phyloP scores from a whole-genome alignment of 2,888 invertebrate genomes.

The Epinotia bilunana region DNA sequence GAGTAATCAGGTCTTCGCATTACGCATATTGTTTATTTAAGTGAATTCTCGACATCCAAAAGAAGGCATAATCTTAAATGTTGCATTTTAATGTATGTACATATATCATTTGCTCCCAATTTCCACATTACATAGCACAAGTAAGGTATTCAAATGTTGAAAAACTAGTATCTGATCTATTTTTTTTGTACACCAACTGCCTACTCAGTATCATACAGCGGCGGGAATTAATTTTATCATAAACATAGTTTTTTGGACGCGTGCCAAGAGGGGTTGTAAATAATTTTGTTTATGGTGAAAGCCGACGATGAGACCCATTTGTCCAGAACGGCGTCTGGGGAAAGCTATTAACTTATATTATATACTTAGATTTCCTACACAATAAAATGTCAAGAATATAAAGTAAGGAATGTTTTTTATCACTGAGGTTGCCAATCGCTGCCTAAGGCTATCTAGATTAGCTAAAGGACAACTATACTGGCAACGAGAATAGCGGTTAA shows the following conservation, averaged over 20 bases:
- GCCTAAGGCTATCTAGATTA: no score
- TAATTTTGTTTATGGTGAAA: constrained; percentile 10
- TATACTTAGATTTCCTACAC: not conserved
- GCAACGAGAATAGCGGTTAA: not conserved
- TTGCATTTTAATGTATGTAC: no score
- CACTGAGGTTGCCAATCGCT: not conserved
- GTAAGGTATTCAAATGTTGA: no score
- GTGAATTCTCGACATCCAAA: not conserved
- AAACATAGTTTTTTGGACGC: not conserved
- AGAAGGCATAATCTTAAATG: not conserved
- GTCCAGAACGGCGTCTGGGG: constrained; percentile 11
- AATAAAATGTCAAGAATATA: constrained; percentile 5
- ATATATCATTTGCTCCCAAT: no score
- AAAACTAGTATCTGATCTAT: not conserved
- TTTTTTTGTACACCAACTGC: not conserved
- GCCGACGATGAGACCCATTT: constrained; percentile 8
- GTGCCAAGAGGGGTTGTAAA: constrained; percentile 5
- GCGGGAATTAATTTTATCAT: not conserved
- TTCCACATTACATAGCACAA: no score
- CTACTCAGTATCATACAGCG: not conserved
- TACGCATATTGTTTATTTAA: not conserved
- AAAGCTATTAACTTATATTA: constrained; percentile 1
- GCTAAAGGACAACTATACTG: not conserved
- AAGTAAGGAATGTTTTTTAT: not conserved
- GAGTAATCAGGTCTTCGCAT: no score